Base-by-base conservation (phyloP, 2,113 vertebrate genomes). In the Arenaria interpres region DNA sequence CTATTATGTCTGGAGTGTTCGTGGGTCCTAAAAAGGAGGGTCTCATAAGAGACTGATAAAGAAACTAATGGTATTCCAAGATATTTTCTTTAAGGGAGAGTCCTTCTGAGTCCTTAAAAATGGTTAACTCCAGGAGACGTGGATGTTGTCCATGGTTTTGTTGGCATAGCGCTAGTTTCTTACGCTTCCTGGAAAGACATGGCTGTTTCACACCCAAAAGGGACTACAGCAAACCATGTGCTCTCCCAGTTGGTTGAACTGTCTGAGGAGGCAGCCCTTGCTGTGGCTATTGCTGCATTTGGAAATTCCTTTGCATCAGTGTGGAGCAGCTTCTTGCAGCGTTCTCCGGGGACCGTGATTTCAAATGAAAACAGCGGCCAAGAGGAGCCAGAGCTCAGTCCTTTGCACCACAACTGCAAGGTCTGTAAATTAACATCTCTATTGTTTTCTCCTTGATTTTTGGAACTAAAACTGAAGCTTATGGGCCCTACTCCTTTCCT, bases 201-300 rank as follows among this genome's bases (percentile, higher is more conserved):
- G 86, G 84, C 80, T 87, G 8, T 96, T 97, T 97, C 94, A 94
- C 96, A 82, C 94, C 93, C 92, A 97, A 33, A 43, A 76, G 74
- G 62, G 91, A 50, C 85, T 83, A 6, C 69, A 76, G 89, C 92
- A 95, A 69, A 69, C 66, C 92, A 54, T 89, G 94, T 82, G 92
- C 80, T 73, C 1, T 85, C 88, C 69, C n/a, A 17, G 68, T 21
- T 33, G 82, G 67, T 9, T 64, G 84, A 64, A 94, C 81, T 73
- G 89, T 53, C 84, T 89, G 81, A 79, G 90, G 86, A 95, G 89
- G 81, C 3, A 19, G 57, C 87, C 90, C 80, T 85, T 2, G 12
- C 86, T 79, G 77, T 23, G 86, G 74, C 84, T 72, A 7, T 30
- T 76, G 75, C 75, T 91, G 91, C 84, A 3, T 64, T 66, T 37